These are phyloP conservation scores for Rhyacichthys aspro DNA, from an alignment of 2,797 vertebrate genomes.

Conservation along the genomic window DNA sequence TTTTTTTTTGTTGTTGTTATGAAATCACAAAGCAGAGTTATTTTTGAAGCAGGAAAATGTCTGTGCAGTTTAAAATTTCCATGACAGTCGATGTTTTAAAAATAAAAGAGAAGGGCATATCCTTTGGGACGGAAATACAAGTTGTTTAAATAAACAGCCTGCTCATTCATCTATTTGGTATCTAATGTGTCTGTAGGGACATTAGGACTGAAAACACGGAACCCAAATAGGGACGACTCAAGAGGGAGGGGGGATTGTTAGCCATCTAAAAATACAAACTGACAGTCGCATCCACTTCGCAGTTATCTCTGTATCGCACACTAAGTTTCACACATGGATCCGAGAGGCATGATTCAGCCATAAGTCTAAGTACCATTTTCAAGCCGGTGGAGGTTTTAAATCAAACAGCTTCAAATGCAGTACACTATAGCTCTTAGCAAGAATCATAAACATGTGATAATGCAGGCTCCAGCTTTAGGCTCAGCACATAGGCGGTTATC, in stretches of 20 bases:
- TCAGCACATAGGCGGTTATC: conserved; percentile 39
- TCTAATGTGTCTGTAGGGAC: conserved; percentile 34
- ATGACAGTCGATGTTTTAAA: conserved; percentile 8
- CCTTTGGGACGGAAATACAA: conserved; percentile 25
- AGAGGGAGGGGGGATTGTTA: conserved; percentile 44
- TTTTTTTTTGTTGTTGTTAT: neutral
- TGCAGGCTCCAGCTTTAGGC: conserved; percentile 44
- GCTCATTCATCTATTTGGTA: conserved; percentile 39
- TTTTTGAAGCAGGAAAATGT: neutral
- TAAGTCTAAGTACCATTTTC: conserved; percentile 51
- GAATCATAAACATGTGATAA: conserved; percentile 50
- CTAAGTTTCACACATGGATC: conserved; percentile 59
- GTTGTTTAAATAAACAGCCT: conserved; percentile 19
- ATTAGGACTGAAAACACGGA: conserved; percentile 33
- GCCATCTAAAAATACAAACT: conserved; percentile 66
- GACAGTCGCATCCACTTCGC: conserved; percentile 57
- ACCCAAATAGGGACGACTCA: conserved; percentile 32
- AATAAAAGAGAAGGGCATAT: conserved; percentile 17
- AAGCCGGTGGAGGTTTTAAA: conserved; percentile 49
- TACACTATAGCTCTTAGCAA: conserved; percentile 22
- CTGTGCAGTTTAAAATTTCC: neutral
- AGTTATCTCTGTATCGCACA: conserved; percentile 54
- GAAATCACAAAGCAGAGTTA: conserved; percentile 9
- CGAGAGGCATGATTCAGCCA: conserved; percentile 38
- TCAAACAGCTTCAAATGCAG: conserved; percentile 32